Base-by-base conservation (phyloP, 2,113 vertebrate species). In the Vulpes vulpes region DNA sequence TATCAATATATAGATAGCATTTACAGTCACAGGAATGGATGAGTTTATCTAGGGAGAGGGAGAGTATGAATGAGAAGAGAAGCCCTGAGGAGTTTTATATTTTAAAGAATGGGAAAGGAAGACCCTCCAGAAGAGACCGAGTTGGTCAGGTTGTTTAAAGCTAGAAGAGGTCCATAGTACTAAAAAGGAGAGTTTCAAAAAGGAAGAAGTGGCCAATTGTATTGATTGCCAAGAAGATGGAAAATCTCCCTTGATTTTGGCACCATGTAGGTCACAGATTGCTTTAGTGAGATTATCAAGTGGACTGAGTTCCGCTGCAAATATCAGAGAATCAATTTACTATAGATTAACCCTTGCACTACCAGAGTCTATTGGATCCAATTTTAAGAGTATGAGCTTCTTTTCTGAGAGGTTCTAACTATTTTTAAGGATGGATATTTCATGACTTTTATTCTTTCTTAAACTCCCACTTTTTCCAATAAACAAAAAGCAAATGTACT, bases 341-440 rank as follows among this genome's bases (percentile, higher is more conserved):
- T 55, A 35, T 38, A 64, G 30, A 65, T 64, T 78, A 60, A 51
- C 19, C 27, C 49, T 51, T 78, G 67, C 4, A 62, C 15, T n/a
- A n/a, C 25, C 38, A 73, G 64, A 93, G 62, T 43, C 51, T 67
- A 53, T 4, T 90, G 32, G 25, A 55, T 71, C 15, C 51, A 55
- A 78, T 14, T 35, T 81, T 53, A 94, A 94, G 76, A 79, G 55
- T 95, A 76, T 82, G n/a, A 60, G 23, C 22, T 85, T 76, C 43
- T 90, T 60, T 92, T 59, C n/a, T 94, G 49, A 83, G 76, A 95
- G 32, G 20, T 80, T 81, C 32, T 88, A 87, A 64, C 43, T 73
- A 30, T n/a, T 82, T 76, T 69, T 32, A 49, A 89, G 14, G 23
- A 59, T 59, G 53, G 60, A 20, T 78, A 82, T 86, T 96, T 97